These are phyloP conservation scores for Tauraco hartlaubi DNA, from an alignment of 2,797 vertebrate genomes.

Conservation along the genomic window DNA sequence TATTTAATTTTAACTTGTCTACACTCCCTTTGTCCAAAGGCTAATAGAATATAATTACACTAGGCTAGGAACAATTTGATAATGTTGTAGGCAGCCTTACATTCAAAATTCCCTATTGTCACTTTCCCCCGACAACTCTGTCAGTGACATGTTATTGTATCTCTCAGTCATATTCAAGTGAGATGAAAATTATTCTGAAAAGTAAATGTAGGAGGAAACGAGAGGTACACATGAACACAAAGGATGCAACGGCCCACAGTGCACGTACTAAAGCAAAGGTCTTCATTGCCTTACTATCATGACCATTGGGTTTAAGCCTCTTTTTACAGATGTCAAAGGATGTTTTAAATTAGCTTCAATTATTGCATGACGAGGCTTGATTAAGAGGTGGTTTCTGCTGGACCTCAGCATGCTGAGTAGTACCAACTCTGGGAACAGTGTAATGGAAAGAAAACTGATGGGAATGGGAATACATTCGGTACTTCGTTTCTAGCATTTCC, in stretches of 20 bases:
- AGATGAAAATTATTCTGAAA: conserved; percentile 4
- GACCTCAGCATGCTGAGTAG: not conserved
- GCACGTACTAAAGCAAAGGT: not conserved
- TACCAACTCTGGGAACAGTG: not conserved
- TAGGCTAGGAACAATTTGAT: conserved; percentile 27
- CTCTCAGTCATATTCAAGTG: not conserved
- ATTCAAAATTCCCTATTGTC: conserved; percentile 28
- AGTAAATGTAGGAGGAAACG: not conserved
- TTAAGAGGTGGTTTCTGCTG: not conserved
- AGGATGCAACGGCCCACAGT: not conserved
- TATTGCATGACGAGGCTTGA: not conserved
- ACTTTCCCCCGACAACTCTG: not conserved
- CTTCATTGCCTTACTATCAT: not conserved
- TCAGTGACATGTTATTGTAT: not conserved
- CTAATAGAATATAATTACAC: conserved; percentile 32
- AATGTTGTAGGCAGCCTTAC: not conserved
- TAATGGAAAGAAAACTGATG: not conserved
- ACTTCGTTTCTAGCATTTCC: not conserved
- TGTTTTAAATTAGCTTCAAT: not conserved
- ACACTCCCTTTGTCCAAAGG: conserved; percentile 21
- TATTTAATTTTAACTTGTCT: conserved; percentile 50
- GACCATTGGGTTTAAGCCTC: not conserved
- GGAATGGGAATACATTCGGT: not conserved
- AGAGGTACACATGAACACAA: not conserved
- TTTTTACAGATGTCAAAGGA: not conserved